Conservation (phyloP, 2,888 invertebrate genomes). For the Leptinotarsa haldemani region DNA sequence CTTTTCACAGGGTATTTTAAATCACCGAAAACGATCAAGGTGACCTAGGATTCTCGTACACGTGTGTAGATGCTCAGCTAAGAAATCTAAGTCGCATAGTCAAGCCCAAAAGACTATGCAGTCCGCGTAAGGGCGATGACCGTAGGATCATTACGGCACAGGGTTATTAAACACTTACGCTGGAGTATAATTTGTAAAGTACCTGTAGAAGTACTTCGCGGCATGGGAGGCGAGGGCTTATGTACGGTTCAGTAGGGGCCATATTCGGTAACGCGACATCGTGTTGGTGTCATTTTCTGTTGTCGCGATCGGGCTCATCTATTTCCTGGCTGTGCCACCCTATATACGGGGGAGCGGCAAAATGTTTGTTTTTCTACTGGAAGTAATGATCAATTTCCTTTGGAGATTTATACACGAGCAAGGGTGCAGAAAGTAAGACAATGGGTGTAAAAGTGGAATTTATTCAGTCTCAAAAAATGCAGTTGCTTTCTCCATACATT, state of each 20-base stretch:
- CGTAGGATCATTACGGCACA: constrained; percentile 63
- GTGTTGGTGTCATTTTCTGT: constrained; percentile 37
- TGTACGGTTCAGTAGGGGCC: constrained; percentile 23
- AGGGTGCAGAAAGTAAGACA: too few relatives aligned
- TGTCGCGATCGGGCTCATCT: constrained; percentile 41
- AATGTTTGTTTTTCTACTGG: background rate
- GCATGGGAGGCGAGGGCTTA: constrained; percentile 25
- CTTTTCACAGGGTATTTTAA: constrained; percentile 12
- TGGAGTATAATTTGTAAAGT: constrained; percentile 25
- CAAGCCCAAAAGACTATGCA: constrained; percentile 58
- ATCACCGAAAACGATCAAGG: constrained; percentile 29
- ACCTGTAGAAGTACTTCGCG: constrained; percentile 31
- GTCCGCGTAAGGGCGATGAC: constrained; percentile 63
- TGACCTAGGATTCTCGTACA: constrained; percentile 42
- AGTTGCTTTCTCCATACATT: too few relatives aligned
- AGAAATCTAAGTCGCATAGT: constrained; percentile 55
- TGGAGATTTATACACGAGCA: too few relatives aligned
- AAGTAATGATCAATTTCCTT: background rate
- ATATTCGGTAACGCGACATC: background rate
- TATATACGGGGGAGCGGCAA: constrained; percentile 16
- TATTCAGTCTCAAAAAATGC: too few relatives aligned
- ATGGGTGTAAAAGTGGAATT: too few relatives aligned
- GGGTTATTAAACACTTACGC: constrained; percentile 61
- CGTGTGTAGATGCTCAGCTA: constrained; percentile 51
- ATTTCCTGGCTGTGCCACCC: constrained; percentile 45